phyloP scores from a whole-genome alignment of 1,140 invertebrate genomes.

The Ooceraea biroi region DNA sequence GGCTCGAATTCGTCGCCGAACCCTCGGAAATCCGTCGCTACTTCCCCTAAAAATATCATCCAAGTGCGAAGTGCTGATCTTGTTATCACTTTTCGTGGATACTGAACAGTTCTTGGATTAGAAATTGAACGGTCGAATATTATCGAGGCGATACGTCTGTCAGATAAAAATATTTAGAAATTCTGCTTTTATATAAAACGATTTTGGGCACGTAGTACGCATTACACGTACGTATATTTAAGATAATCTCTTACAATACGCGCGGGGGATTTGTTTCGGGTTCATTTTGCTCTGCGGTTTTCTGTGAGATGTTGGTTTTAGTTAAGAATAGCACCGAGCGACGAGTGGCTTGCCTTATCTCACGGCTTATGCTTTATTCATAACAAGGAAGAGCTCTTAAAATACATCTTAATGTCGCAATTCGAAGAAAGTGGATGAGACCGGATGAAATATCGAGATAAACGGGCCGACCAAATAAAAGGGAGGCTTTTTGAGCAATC shows the following conservation, averaged over 20 bases:
- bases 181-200: not conserved
- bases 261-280: not conserved
- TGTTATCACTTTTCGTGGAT: too few relatives aligned
- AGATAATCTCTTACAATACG: not conserved
- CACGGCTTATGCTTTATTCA: slow-evolving; percentile 39
- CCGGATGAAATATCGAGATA: slow-evolving; percentile 12
- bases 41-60: not conserved
- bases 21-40: not conserved
- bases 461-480: not conserved
- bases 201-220: not conserved
- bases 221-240: not conserved
- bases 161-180: not conserved
- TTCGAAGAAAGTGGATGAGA: not conserved
- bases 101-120: not conserved
- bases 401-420: slow-evolving; percentile 20
- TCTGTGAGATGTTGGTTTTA: slow-evolving; percentile 2
- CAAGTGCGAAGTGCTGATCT: not conserved
- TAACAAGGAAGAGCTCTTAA: slow-evolving; percentile 1
- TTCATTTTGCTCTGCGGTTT: not conserved
- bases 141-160: not conserved
- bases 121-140: not conserved
- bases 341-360: slow-evolving; percentile 11
- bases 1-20: not conserved
- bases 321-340: slow-evolving; percentile 9
- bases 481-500: not conserved